A percentile compares a stretch with the other conserved stretches of the same genome.
Evolutionary conservation across 1,140 invertebrate genomes (phyloP).

Genomic region (Phymastichus coffea): DNA sequence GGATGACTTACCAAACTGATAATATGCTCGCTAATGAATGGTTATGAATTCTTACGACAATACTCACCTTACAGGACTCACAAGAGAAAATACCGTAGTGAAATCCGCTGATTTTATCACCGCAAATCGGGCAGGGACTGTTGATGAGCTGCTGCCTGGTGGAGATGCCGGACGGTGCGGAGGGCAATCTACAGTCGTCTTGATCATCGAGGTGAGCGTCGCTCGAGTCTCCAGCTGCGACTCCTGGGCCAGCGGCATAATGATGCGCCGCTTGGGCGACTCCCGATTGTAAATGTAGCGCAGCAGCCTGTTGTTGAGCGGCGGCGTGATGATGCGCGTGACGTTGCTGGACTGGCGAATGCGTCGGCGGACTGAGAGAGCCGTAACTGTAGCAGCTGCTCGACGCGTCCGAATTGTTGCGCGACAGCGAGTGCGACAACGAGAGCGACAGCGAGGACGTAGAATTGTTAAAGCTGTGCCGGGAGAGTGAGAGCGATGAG

Average conservation of each 20-base stretch:
- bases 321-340: constrained; percentile 43
- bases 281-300: constrained; percentile 27
- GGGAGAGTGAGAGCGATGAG: constrained; percentile 51
- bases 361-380: constrained; percentile 74
- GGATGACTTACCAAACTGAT: background rate
- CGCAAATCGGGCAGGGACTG: constrained; percentile 92
- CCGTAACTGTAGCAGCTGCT: constrained; percentile 81
- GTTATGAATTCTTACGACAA: background rate
- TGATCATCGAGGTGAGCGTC: constrained; percentile 44
- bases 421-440: constrained; percentile 77
- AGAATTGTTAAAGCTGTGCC: constrained; percentile 55
- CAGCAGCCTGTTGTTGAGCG: constrained; percentile 37
- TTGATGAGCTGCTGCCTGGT: constrained; percentile 73
- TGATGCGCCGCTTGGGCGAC: constrained; percentile 34
- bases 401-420: constrained; percentile 89
- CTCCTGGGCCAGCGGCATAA: constrained; percentile 30
- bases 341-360: constrained; percentile 76
- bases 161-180: constrained; percentile 76
- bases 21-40: background rate
- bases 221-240: constrained; percentile 31
- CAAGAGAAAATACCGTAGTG: constrained; percentile 97
- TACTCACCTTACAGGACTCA: constrained; percentile 81
- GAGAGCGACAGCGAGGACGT: constrained; percentile 54
- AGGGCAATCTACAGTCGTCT: constrained; percentile 54
- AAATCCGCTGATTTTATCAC: constrained; percentile 92